A percentile compares a stretch with the other conserved stretches of the same genome.
These are phyloP conservation scores for Rhinogobius similis DNA, from an alignment of 2,113 vertebrate species.

Conservation along the genomic window DNA sequence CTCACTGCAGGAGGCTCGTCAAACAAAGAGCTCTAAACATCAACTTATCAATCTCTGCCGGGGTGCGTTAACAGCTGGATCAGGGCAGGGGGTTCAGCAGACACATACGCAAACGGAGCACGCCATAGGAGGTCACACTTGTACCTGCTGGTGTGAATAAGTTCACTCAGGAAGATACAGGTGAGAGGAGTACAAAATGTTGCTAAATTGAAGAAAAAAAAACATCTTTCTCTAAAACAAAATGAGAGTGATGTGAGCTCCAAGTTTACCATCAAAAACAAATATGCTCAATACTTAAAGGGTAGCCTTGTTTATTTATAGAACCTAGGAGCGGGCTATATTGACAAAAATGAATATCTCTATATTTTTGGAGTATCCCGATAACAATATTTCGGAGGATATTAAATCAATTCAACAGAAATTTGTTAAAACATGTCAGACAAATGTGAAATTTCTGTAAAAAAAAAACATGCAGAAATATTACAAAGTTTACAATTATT, in stretches of 20 bases:
- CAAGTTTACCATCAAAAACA: not conserved
- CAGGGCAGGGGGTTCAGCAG: conserved; percentile 34
- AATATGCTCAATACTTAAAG: not conserved
- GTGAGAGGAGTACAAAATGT: conserved; percentile 19
- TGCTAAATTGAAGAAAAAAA: too few species aligned
- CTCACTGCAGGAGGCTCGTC: conserved; percentile 69
- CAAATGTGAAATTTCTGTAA: too few species aligned
- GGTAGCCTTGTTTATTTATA: not conserved
- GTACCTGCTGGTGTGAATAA: conserved; percentile 41
- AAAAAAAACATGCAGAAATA: too few species aligned
- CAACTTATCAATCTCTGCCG: conserved; percentile 70
- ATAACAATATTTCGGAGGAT: too few species aligned
- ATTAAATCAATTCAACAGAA: too few species aligned
- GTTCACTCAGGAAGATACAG: conserved; percentile 22
- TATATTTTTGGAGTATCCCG: too few species aligned
- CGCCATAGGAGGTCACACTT: conserved; percentile 35
- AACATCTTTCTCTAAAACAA: too few species aligned
- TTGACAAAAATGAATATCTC: too few species aligned
- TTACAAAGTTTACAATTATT: too few species aligned
- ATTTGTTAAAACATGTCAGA: too few species aligned
- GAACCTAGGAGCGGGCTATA: too few species aligned
- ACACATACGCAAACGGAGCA: conserved; percentile 19
- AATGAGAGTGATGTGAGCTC: too few species aligned
- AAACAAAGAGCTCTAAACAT: conserved; percentile 72
- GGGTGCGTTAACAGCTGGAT: conserved; percentile 59